Conservation (phyloP, 2,113 vertebrate genomes). For the Terrapene triunguis region DNA sequence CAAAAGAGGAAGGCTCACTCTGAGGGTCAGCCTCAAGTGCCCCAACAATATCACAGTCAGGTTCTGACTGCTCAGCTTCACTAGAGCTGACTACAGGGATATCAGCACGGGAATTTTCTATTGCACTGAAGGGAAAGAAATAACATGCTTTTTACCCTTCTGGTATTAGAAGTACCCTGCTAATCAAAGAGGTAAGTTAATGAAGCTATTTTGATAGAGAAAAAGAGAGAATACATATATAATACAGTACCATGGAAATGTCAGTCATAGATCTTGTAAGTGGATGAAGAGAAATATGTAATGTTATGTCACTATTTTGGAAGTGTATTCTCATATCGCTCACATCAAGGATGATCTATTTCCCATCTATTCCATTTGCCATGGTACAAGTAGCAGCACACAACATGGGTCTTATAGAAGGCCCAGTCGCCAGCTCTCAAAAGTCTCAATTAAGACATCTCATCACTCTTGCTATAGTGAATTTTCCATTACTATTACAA, state of each 20-base stretch:
- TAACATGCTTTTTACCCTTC: conserved; percentile 85
- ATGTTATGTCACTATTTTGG: not conserved
- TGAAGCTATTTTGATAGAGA: not conserved
- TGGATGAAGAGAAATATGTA: not conserved
- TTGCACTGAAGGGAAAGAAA: conserved; percentile 91
- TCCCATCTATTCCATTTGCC: not conserved
- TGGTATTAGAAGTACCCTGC: conserved; percentile 3
- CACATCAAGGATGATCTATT: not conserved
- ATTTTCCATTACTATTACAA: not conserved
- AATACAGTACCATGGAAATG: conserved; percentile 10
- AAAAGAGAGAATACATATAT: not conserved
- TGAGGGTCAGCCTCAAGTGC: conserved; percentile 83
- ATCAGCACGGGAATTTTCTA: conserved; percentile 90
- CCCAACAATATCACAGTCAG: conserved; percentile 90
- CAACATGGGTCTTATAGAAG: not conserved
- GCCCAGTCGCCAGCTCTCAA: not conserved
- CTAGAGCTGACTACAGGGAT: conserved; percentile 85
- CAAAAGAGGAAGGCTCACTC: conserved; percentile 87
- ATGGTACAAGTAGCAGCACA: not conserved
- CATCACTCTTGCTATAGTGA: not conserved
- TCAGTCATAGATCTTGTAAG: not conserved
- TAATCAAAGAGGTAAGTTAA: conserved; percentile 5
- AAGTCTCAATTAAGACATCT: not conserved
- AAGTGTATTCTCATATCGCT: not conserved
- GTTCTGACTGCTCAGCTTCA: conserved; percentile 84